Evolutionary conservation across 2,113 vertebrate species (phyloP), one percentile per base, ranked within the genome.

Genomic region (Myrmophylax atrothorax): DNA sequence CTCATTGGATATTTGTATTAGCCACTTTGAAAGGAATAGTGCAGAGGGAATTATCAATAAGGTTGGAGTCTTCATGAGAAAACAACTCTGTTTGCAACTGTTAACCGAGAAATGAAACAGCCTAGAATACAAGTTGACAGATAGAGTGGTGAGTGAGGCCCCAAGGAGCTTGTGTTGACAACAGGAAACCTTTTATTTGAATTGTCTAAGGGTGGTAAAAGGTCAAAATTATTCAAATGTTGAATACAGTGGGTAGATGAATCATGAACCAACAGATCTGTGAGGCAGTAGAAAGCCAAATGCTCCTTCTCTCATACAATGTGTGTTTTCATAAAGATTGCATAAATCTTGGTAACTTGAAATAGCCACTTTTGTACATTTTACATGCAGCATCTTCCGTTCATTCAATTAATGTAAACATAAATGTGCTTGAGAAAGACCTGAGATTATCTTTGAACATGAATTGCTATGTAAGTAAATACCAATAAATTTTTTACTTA

Each of bases 191-290:
- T 94, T 87, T 90, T 79, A 84, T 95, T 93, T 94, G 87, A 95
- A 74, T 96, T 84, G 94, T 96, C 80, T 86, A 31, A 93, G 87
- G 87, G 33, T 87, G 9, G 50, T 55, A 72, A 97, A 97, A 97
- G 96, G 95, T 97, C 91, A 97, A 68, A 95, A 94, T 93, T 94
- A 96, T 94, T 97, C 94, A 94, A 82, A 96, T 94, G 73, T 44
- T 55, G 38, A 87, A 85, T 91, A 55, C 81, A 95, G 69, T 60
- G 37, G 44, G 64, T 78, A 79, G 60, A 82, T 59, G 95, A 96
- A 96, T 93, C 29, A 50, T 64, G 66, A 96, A 74, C 47, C 42
- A 94, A 89, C 19, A 92, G 66, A 94, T 70, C 82, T 29, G 55
- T 85, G 83, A 97, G 82, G 96, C 76, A 96, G 88, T 75, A 89